Percentiles rank a stretch among this genome's conserved stretches.
phyloP scores from a whole-genome alignment of 2,888 invertebrate genomes.

The Parnassius orleans region DNA sequence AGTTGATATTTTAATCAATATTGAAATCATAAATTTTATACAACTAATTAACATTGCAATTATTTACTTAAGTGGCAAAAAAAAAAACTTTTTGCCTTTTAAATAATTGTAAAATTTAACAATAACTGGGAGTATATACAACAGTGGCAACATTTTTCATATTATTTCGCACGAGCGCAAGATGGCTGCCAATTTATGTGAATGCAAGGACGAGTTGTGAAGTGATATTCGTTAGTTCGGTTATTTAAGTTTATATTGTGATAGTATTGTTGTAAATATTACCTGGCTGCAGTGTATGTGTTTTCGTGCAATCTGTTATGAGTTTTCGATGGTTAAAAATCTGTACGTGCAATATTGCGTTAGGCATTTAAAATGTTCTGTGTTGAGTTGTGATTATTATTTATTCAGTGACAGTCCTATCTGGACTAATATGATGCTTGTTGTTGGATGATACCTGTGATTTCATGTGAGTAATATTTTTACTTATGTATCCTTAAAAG shows the following conservation, averaged over 20 bases:
- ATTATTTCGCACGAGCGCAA: conserved; percentile 70
- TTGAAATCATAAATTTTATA: too few relatives aligned
- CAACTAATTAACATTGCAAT: too few relatives aligned
- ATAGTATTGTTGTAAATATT: conserved; percentile 63
- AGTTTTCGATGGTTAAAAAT: conserved; percentile 67
- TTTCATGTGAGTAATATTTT: conserved; percentile 61
- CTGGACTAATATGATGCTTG: conserved; percentile 70
- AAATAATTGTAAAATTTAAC: too few relatives aligned
- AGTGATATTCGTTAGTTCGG: conserved; percentile 66
- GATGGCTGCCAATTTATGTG: conserved; percentile 79
- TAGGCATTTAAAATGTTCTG: conserved; percentile 72
- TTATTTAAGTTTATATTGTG: conserved; percentile 67
- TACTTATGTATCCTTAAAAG: conserved; percentile 33
- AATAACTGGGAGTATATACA: conserved; percentile 6
- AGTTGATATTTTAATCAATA: too few relatives aligned
- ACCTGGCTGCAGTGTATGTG: conserved; percentile 63
- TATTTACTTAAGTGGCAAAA: too few relatives aligned
- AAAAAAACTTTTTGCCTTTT: too few relatives aligned
- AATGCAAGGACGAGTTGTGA: conserved; percentile 76
- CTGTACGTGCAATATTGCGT: conserved; percentile 71
- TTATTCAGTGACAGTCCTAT: conserved; percentile 72
- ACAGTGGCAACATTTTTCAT: conserved; percentile 52
- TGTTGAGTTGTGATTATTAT: conserved; percentile 79
- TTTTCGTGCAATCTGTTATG: conserved; percentile 71
- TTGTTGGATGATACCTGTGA: conserved; percentile 76